Evolutionary conservation across 2,113 vertebrate genomes (phyloP).

Genomic region (Lagopus leucura): DNA sequence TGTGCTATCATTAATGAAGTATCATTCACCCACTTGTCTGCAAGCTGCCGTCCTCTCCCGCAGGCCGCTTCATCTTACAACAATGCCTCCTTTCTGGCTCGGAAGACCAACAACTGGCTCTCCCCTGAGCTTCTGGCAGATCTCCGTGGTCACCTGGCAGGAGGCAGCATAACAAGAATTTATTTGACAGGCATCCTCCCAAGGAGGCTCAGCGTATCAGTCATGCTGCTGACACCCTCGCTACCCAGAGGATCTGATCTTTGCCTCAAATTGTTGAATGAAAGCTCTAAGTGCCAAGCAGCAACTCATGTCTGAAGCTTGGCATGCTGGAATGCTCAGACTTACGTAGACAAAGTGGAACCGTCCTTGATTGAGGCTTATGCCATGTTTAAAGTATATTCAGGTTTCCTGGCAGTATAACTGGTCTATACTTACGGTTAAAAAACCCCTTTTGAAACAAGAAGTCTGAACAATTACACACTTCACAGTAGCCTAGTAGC

Average conservation of each 20-base stretch:
- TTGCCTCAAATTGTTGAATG: not conserved
- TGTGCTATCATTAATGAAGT: constrained; percentile 18
- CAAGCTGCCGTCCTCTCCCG: constrained; percentile 38
- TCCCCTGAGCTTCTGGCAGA: constrained; percentile 63
- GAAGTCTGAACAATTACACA: not conserved
- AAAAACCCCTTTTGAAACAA: constrained; percentile 7
- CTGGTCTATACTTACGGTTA: not conserved
- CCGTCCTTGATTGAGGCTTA: not conserved
- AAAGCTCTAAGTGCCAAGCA: not conserved
- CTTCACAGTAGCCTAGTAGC: not conserved
- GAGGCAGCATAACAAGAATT: constrained; percentile 71
- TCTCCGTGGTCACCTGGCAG: constrained; percentile 54
- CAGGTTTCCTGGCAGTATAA: not conserved
- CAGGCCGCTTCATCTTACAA: constrained; percentile 18
- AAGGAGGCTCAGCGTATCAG: constrained; percentile 66
- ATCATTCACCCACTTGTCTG: constrained; percentile 71
- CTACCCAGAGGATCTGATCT: not conserved
- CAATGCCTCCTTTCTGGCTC: constrained; percentile 46
- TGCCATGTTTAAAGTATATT: not conserved
- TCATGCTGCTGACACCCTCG: constrained; percentile 57
- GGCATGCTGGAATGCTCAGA: not conserved
- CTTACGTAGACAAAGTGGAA: not conserved
- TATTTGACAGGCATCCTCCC: constrained; percentile 60
- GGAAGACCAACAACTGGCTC: constrained; percentile 62
- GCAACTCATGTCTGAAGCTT: not conserved